Conservation (phyloP, 2,797 vertebrate species). For the Leptodactylus fallax region DNA sequence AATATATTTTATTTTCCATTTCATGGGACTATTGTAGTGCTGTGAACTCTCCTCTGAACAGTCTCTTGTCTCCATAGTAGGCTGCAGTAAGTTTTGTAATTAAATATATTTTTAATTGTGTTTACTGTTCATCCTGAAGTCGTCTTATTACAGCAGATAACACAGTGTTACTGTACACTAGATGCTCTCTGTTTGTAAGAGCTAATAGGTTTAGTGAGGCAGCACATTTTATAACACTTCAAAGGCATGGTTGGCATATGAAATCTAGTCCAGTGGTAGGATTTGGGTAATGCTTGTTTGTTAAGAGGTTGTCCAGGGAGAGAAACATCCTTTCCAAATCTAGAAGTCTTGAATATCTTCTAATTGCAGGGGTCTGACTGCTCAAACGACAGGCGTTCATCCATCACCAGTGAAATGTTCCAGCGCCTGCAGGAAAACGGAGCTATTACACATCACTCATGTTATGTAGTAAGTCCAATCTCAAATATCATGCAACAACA, state of each 20-base stretch:
- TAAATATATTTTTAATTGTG: conserved; percentile 7
- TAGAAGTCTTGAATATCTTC: neutral
- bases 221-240: neutral
- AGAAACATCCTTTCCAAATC: no score
- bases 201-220: conserved; percentile 7
- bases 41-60: neutral
- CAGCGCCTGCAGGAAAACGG: neutral
- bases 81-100: neutral
- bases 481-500: no score
- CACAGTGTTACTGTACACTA: neutral
- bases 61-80: neutral
- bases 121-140: neutral
- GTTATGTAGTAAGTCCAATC: no score
- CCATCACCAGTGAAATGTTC: neutral
- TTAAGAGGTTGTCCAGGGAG: neutral
- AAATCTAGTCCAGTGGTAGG: no score
- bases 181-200: neutral
- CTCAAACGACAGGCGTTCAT: neutral
- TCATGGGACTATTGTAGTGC: neutral
- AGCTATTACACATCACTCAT: neutral
- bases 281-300: neutral
- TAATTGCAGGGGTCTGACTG: neutral
- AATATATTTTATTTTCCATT: neutral
- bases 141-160: neutral
- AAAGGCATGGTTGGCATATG: neutral